Percentiles rank a stretch among this genome's conserved stretches.
These are phyloP conservation scores for Cyclopterus lumpus DNA, from an alignment of 2,797 vertebrate species.

Conservation along the genomic window DNA sequence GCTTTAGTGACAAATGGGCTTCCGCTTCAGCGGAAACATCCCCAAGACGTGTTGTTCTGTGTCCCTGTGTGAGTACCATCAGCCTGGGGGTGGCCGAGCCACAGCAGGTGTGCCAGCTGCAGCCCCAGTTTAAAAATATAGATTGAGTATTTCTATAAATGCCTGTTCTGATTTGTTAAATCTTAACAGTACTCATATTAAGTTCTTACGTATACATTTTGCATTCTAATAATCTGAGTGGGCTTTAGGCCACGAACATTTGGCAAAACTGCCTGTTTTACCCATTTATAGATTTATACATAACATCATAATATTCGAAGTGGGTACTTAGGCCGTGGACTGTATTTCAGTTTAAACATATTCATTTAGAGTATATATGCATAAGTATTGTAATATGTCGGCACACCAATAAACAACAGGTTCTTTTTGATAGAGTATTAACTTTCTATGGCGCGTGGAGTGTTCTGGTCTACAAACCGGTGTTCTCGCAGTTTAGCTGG, in stretches of 20 bases:
- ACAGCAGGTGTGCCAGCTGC: neutral
- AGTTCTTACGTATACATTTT: neutral
- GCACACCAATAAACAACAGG: neutral
- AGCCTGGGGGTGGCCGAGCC: neutral
- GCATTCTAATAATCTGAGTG: no score
- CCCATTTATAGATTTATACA: no score
- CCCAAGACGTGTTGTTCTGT: neutral
- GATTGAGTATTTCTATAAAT: no score
- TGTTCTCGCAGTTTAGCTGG: neutral
- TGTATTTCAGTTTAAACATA: neutral
- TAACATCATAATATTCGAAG: neutral
- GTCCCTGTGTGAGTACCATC: neutral
- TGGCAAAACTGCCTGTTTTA: no score
- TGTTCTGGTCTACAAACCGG: neutral
- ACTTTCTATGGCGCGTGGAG: neutral
- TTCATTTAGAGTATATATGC: neutral
- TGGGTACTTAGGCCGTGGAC: neutral
- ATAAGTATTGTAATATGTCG: neutral
- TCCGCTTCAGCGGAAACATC: conserved; percentile 10
- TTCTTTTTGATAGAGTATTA: neutral
- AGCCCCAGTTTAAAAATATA: neutral
- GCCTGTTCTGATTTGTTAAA: neutral
- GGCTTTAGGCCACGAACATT: no score
- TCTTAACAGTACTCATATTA: neutral
- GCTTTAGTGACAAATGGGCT: conserved; percentile 33